Evolutionary conservation across 2,888 invertebrate species (phyloP).

Genomic region (Halictus quadricinctus): DNA sequence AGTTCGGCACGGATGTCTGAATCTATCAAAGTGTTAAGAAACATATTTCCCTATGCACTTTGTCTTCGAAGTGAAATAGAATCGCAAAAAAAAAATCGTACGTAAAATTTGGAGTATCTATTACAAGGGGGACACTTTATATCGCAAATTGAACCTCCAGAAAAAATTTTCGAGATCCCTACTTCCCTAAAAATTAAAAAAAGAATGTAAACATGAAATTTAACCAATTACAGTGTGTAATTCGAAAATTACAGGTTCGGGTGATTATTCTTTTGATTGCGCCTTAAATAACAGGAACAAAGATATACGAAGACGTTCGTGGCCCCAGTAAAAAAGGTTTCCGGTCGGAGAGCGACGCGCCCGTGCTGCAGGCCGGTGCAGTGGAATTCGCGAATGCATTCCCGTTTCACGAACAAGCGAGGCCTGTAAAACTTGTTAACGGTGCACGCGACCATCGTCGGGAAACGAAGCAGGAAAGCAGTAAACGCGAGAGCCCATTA

Average conservation of each 20-base stretch:
- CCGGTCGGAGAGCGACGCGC: neutral
- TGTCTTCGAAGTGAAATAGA: too few relatives aligned
- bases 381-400: constrained; percentile 39
- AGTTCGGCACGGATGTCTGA: neutral
- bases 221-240: neutral
- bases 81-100: too few relatives aligned
- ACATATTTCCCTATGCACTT: too few relatives aligned
- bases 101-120: too few relatives aligned
- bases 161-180: too few relatives aligned
- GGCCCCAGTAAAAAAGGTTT: constrained; percentile 10
- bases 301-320: neutral
- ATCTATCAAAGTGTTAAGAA: too few relatives aligned
- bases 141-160: too few relatives aligned
- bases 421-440: constrained; percentile 47
- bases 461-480: neutral
- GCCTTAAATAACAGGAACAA: neutral
- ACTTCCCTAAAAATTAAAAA: too few relatives aligned
- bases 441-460: constrained; percentile 24
- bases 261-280: neutral
- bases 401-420: constrained; percentile 12
- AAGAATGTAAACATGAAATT: neutral
- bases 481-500: neutral
- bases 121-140: too few relatives aligned
- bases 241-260: neutral
- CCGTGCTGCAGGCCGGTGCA: constrained; percentile 4